Percentiles rank a stretch among this genome's conserved stretches.
These are phyloP conservation scores for Plebejus melissa DNA, from an alignment of 2,888 invertebrate species.

Conservation along the genomic window DNA sequence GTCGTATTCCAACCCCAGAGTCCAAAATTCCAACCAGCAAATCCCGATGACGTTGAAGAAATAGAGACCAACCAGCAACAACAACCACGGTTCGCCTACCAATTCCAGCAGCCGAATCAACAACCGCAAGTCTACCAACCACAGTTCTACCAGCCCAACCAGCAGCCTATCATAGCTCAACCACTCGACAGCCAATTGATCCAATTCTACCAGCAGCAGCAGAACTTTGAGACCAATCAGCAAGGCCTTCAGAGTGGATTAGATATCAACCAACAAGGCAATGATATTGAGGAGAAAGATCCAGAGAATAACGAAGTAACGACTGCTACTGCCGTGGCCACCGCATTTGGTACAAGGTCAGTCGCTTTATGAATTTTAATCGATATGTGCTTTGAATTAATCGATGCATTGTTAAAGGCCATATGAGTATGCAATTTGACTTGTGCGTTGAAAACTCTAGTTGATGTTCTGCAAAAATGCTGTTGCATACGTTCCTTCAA, in stretches of 20 bases:
- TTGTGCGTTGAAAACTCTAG: neutral
- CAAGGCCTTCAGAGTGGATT: slow-evolving; percentile 58
- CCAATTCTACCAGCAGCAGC: slow-evolving; percentile 39
- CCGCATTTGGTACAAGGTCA: slow-evolving; percentile 69
- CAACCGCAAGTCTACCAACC: slow-evolving; percentile 38
- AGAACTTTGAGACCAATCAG: slow-evolving; percentile 36
- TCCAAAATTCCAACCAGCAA: slow-evolving; percentile 30
- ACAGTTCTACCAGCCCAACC: slow-evolving; percentile 38
- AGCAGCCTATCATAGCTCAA: slow-evolving; percentile 34
- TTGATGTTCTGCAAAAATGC: neutral
- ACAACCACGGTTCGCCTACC: slow-evolving; percentile 41
- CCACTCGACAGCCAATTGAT: slow-evolving; percentile 41
- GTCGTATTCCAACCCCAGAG: slow-evolving; percentile 29
- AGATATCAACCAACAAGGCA: slow-evolving; percentile 61
- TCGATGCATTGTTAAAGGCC: slow-evolving; percentile 31
- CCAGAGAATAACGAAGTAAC: slow-evolving; percentile 48
- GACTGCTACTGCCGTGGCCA: slow-evolving; percentile 63
- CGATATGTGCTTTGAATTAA: slow-evolving; percentile 38
- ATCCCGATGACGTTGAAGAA: slow-evolving; percentile 36
- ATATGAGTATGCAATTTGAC: neutral
- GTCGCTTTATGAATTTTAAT: slow-evolving; percentile 46
- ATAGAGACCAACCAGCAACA: slow-evolving; percentile 38
- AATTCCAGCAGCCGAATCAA: slow-evolving; percentile 37
- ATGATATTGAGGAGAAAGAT: slow-evolving; percentile 52
- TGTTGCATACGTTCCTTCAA: too few relatives aligned